phyloP scores from a whole-genome alignment of 2,113 vertebrate species.

The Tonatia bakeri region DNA sequence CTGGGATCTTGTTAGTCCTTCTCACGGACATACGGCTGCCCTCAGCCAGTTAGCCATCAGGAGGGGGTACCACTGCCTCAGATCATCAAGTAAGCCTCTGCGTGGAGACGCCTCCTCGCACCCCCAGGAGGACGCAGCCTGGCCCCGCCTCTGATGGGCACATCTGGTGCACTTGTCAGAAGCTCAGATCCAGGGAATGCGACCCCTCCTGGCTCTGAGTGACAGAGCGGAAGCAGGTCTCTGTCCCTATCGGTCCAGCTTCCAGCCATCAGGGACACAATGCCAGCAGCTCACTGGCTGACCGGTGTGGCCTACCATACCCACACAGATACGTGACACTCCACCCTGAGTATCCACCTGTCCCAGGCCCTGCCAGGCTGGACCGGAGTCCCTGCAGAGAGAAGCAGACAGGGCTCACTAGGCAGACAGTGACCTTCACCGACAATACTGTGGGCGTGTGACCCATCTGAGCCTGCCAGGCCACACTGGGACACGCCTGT shows the following conservation, averaged over 20 bases:
- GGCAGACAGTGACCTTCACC: neutral
- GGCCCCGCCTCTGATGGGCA: neutral
- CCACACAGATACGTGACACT: neutral
- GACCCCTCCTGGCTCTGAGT: neutral
- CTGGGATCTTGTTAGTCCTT: neutral
- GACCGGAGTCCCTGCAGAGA: neutral
- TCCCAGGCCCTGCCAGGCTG: neutral
- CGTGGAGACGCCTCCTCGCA: accelerated
- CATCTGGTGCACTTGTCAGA: neutral
- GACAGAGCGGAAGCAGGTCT: neutral
- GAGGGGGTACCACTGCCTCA: neutral
- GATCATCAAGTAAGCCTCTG: no score
- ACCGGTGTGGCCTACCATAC: neutral
- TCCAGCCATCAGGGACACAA: neutral
- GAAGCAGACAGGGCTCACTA: neutral
- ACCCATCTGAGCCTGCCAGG: no score
- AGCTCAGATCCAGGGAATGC: neutral
- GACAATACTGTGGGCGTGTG: accelerated
- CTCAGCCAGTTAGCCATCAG: neutral
- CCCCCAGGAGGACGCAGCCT: neutral
- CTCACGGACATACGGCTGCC: accelerated
- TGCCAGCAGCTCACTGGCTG: no score
- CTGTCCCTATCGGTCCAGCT: neutral
- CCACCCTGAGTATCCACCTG: neutral
- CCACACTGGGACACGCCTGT: accelerated